Evolutionary conservation across 2,113 vertebrate genomes (phyloP).

Genomic region (Ascaphus truei): DNA sequence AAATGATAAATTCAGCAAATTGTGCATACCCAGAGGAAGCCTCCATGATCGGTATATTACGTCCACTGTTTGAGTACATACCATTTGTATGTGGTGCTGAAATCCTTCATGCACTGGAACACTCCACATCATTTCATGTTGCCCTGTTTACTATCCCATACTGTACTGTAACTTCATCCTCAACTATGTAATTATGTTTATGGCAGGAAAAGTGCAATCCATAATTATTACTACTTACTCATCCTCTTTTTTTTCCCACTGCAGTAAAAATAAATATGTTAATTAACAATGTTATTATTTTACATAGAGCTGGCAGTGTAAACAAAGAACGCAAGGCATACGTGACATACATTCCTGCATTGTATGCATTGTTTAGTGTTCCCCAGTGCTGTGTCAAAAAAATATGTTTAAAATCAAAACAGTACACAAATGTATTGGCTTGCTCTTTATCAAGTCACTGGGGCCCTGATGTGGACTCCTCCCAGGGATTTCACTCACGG

Average conservation of each 20-base stretch:
- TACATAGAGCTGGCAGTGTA: not conserved
- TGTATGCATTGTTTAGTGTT: not conserved
- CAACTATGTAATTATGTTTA: too few relatives aligned
- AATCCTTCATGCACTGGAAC: too few relatives aligned
- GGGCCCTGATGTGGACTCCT: not conserved
- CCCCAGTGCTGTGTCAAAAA: not conserved
- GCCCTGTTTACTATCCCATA: too few relatives aligned
- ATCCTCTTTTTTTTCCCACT: not conserved
- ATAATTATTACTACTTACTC: not conserved
- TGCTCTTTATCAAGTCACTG: not conserved
- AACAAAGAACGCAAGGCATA: not conserved
- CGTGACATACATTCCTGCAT: not conserved
- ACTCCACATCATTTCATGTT: too few relatives aligned
- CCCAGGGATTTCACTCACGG: constrained; percentile 24
- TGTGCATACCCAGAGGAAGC: too few relatives aligned
- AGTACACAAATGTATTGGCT: not conserved
- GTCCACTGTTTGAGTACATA: too few relatives aligned
- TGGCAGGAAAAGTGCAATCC: too few relatives aligned
- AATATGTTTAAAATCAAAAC: not conserved
- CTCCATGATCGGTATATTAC: too few relatives aligned
- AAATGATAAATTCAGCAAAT: too few relatives aligned
- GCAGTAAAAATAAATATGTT: not conserved
- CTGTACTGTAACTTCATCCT: too few relatives aligned
- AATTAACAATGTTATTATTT: not conserved
- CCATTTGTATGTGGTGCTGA: too few relatives aligned